phyloP scores from a whole-genome alignment of 2,113 vertebrate genomes.

The Nyctereutes procyonoides region DNA sequence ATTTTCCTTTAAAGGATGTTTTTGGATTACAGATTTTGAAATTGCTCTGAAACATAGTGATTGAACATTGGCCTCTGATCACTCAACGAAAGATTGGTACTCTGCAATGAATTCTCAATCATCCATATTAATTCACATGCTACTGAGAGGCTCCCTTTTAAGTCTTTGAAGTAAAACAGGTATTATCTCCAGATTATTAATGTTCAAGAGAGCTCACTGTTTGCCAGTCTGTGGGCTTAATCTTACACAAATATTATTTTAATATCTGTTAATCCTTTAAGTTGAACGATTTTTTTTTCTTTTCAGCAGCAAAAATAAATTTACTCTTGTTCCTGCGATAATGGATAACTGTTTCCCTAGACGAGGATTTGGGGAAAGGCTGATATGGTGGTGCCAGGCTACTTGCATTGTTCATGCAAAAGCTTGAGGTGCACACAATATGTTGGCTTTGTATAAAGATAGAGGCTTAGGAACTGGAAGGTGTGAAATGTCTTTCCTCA shows the following conservation, averaged over 20 bases:
- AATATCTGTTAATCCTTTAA: slow-evolving; percentile 77
- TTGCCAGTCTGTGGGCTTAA: slow-evolving; percentile 65
- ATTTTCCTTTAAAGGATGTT: slow-evolving; percentile 50
- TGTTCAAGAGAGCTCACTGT: slow-evolving; percentile 58
- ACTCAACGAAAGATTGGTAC: slow-evolving; percentile 37
- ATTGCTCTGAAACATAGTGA: slow-evolving; percentile 2
- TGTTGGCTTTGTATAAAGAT: slow-evolving; percentile 49
- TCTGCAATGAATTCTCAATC: slow-evolving; percentile 25
- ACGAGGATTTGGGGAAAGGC: slow-evolving; percentile 62
- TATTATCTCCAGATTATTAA: slow-evolving; percentile 72
- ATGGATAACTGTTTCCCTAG: slow-evolving; percentile 65
- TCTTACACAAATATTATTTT: slow-evolving; percentile 78
- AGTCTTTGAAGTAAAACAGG: slow-evolving; percentile 66
- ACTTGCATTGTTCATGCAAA: slow-evolving; percentile 37
- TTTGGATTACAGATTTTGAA: slow-evolving; percentile 47
- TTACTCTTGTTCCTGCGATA: slow-evolving; percentile 72
- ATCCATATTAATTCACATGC: slow-evolving; percentile 42
- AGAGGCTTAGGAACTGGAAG: slow-evolving; percentile 55
- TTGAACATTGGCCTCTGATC: slow-evolving; percentile 46
- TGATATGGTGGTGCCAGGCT: slow-evolving; percentile 63
- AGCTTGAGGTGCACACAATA: background rate
- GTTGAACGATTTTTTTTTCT: slow-evolving; percentile 56
- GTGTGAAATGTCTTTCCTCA: slow-evolving; percentile 71
- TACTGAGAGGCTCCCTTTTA: slow-evolving; percentile 59
- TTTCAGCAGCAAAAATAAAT: slow-evolving; percentile 72